Percentiles rank a stretch among this genome's conserved stretches.
phyloP scores from a whole-genome alignment of 2,888 invertebrate species.

The Crocallis elinguaria region DNA sequence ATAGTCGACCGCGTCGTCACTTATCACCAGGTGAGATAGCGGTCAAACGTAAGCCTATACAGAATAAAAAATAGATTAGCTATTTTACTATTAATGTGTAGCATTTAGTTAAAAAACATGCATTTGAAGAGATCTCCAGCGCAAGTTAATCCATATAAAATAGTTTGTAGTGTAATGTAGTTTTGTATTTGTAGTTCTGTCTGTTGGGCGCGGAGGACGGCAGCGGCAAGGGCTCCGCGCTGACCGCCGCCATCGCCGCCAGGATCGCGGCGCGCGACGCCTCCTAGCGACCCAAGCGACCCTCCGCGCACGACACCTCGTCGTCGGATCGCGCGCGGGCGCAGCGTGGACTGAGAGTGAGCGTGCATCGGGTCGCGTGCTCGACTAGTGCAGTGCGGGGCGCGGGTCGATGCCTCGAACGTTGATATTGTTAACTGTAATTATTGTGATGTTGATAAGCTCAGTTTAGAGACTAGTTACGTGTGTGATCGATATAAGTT shows the following conservation, averaged over 20 bases:
- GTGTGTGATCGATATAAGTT: constrained; percentile 24
- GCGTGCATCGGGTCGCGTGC: no score
- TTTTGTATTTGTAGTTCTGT: constrained; percentile 81
- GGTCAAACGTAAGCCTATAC: no score
- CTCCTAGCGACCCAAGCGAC: not conserved
- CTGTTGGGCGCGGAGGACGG: constrained; percentile 91
- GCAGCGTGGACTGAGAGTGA: no score
- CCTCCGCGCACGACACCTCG: not conserved
- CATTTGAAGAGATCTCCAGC: not conserved
- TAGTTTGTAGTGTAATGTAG: constrained; percentile 12
- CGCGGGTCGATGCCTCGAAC: constrained; percentile 1
- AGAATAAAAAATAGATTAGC: no score
- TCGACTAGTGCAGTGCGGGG: not conserved
- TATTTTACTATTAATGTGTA: no score
- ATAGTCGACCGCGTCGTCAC: no score
- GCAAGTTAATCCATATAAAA: not conserved
- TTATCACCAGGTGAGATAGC: no score
- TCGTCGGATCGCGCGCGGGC: no score
- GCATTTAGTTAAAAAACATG: no score
- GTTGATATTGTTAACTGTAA: constrained; percentile 41
- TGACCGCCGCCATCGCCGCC: constrained; percentile 90
- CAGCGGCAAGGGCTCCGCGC: constrained; percentile 92
- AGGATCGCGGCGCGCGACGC: constrained; percentile 71
- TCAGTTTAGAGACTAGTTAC: constrained; percentile 44
- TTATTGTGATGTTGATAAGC: constrained; percentile 43